phyloP scores from a whole-genome alignment of 2,888 invertebrate genomes.

The Troilus luridus region DNA sequence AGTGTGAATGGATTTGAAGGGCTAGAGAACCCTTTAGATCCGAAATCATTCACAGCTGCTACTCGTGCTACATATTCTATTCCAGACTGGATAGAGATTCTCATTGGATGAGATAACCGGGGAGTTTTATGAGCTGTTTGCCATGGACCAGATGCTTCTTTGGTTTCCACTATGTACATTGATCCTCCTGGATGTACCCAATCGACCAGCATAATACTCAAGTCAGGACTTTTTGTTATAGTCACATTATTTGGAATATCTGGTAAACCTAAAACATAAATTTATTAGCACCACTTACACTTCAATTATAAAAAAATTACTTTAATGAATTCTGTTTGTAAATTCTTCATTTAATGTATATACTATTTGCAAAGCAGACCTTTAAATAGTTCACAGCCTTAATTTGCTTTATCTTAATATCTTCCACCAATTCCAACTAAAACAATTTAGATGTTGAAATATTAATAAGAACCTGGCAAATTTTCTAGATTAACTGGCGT shows the following conservation, averaged over 20 bases:
- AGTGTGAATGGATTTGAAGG: slow-evolving; percentile 74
- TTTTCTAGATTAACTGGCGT: slow-evolving; percentile 75
- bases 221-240: slow-evolving; percentile 73
- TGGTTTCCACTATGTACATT: slow-evolving; percentile 76
- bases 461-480: slow-evolving; percentile 65
- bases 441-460: neutral
- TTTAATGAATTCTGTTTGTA: too few relatives aligned
- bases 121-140: slow-evolving; percentile 72
- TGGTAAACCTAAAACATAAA: slow-evolving; percentile 72
- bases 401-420: too few relatives aligned
- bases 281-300: neutral
- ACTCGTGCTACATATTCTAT: slow-evolving; percentile 86
- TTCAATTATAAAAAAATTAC: neutral
- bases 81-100: slow-evolving; percentile 74
- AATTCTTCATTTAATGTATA: too few relatives aligned
- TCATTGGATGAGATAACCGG: slow-evolving; percentile 72
- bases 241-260: slow-evolving; percentile 76
- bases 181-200: slow-evolving; percentile 75
- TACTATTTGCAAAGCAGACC: too few relatives aligned
- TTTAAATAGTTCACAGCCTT: too few relatives aligned
- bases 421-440: neutral
- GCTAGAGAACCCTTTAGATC: slow-evolving; percentile 80
- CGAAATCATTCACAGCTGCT: slow-evolving; percentile 80
- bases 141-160: slow-evolving; percentile 76
- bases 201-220: slow-evolving; percentile 75